These are phyloP conservation scores for Lates japonicus DNA, from an alignment of 2,797 vertebrate genomes.

Conservation along the genomic window DNA sequence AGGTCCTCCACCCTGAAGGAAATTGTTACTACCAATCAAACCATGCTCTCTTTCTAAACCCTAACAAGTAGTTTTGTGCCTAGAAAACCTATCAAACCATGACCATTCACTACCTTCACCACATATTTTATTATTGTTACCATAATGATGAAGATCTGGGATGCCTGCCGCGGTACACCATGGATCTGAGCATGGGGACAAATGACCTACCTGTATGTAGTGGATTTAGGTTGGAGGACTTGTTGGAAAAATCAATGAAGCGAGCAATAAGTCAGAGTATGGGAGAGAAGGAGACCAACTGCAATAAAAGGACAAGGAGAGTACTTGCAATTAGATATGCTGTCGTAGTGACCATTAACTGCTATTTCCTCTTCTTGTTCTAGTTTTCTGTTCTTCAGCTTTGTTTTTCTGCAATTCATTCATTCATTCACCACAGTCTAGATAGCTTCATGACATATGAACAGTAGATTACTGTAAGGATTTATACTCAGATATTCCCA, in stretches of 20 bases:
- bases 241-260: constrained; percentile 40
- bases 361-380: constrained; percentile 18
- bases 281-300: background rate
- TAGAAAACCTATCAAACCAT: background rate
- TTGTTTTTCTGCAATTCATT: background rate
- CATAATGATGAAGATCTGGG: background rate
- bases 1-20: background rate
- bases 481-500: background rate
- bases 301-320: constrained; percentile 4
- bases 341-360: constrained; percentile 17
- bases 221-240: background rate
- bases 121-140: background rate
- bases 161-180: background rate
- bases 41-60: background rate
- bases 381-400: constrained; percentile 5
- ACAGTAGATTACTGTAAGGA: background rate
- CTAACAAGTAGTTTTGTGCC: background rate
- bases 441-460: constrained; percentile 3
- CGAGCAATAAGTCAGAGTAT: constrained; percentile 18
- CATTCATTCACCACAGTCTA: background rate
- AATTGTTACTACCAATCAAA: background rate
- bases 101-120: background rate
- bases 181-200: background rate
- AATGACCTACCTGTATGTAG: background rate
- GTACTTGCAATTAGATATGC: background rate